Base-by-base conservation (phyloP, 2,113 vertebrate species). In the Microtus oregoni region DNA sequence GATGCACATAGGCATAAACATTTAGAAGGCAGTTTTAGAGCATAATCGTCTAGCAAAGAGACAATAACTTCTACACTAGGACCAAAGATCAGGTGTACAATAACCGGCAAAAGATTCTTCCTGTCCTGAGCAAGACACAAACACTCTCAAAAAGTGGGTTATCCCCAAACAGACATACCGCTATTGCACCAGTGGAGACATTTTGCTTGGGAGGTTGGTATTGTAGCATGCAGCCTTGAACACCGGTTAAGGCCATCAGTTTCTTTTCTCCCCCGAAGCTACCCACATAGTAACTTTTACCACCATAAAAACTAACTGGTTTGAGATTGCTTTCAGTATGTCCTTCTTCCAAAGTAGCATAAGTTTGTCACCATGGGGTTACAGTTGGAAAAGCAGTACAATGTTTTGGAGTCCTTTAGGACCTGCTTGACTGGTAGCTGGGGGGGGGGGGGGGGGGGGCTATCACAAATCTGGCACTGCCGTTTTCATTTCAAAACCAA, bases 361-460 rank as follows among this genome's bases (percentile, higher is more conserved):
- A 63, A 13, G 13, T 1, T 63, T 20, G 58, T 63, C 41, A 83
- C n/a, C n/a, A 63, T 41, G 7, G 15, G 28, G 13, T 17, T 38
- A 17, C 26, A 28, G n/a, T 28, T 28, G n/a, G 7, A 7, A 38
- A 83, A 38, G 15, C 14, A 83, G 13, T 24, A 41, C n/a, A 61
- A 15, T 28, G 22, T 63, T 83, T 61, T 38, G 55, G 55, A 83
- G 22, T 41, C 12, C 55, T 41, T 14, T 41, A 7, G 22, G 35
- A 26, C 24, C 12, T 83, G 22, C 13, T 28, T 28, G 38, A 63
- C 13, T 22, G 28, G 7, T 55, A 81, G 22, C 50, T 81, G 9
- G 9, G 0, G 41, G 41, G 3, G 41, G n/a, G n/a, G 35, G 41
- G 4, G 9, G 0, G 11, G 35, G 41, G 11, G 28, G 73, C 11